A percentile compares a stretch with the other conserved stretches of the same genome.
These are phyloP conservation scores for Temnothorax rugatulus DNA, from an alignment of 2,888 invertebrate genomes.

Conservation along the genomic window DNA sequence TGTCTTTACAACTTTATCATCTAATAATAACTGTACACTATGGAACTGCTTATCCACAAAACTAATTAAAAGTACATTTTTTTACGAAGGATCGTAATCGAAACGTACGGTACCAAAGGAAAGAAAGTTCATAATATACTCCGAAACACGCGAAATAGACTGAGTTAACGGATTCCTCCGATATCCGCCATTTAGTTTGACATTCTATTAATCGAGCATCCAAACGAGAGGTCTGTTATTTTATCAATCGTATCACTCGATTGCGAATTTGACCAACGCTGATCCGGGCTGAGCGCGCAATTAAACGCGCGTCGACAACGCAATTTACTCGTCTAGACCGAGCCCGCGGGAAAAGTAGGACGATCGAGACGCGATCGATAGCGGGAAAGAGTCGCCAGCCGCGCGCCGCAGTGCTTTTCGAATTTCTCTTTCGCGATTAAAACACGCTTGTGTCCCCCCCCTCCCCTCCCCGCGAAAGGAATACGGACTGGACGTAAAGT, in stretches of 20 bases:
- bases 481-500: constrained; percentile 4
- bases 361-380: constrained; percentile 45
- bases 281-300: constrained; percentile 49
- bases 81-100: constrained; percentile 17
- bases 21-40: background rate
- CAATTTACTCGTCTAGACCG: constrained; percentile 56
- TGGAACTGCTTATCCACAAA: background rate
- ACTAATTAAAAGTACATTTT: background rate
- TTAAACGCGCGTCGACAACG: constrained; percentile 59
- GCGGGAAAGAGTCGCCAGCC: constrained; percentile 1
- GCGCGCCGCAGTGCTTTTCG: constrained; percentile 17
- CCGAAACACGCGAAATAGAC: background rate
- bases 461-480: background rate
- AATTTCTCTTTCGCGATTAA: constrained; percentile 38
- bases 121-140: background rate
- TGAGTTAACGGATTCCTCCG: constrained; percentile 9
- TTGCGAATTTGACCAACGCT: constrained; percentile 28
- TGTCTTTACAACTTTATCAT: background rate
- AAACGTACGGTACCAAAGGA: background rate
- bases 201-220: constrained; percentile 46
- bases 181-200: constrained; percentile 36
- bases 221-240: constrained; percentile 44
- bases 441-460: background rate
- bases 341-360: constrained; percentile 39
- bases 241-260: constrained; percentile 49